Percentiles rank a stretch among this genome's conserved stretches.
Evolutionary conservation across 92 coral and sea anemone genomes (phyloP).

Genomic region (Phenganax stokvisi): DNA sequence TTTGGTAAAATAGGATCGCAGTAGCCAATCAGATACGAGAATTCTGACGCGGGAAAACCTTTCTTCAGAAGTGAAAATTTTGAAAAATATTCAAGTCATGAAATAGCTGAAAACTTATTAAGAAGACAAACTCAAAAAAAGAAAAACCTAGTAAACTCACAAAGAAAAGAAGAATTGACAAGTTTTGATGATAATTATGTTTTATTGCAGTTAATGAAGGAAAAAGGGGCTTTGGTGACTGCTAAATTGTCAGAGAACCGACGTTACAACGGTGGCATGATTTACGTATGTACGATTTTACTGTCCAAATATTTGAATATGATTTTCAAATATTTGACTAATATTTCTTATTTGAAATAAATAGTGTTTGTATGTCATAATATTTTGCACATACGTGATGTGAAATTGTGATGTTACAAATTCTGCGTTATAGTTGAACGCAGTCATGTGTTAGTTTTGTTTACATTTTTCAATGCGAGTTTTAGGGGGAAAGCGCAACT

Average conservation of each 20-base stretch:
- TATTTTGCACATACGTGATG: not conserved
- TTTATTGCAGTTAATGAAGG: too few relatives aligned
- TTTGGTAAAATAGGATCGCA: not conserved
- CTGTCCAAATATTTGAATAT: not conserved
- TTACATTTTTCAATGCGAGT: not conserved
- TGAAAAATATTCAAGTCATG: not conserved
- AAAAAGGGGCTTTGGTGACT: too few relatives aligned
- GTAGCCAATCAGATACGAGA: not conserved
- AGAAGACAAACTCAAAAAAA: not conserved
- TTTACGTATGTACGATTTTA: not conserved
- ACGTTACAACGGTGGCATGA: not conserved
- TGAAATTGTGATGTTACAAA: not conserved
- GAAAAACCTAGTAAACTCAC: too few relatives aligned
- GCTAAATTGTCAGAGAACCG: too few relatives aligned
- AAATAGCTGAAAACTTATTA: not conserved
- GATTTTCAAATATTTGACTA: not conserved
- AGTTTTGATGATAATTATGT: too few relatives aligned
- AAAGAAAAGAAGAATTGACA: too few relatives aligned
- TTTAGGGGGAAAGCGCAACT: not conserved
- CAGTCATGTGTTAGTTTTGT: not conserved
- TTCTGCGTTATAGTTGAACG: not conserved
- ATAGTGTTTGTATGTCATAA: slow-evolving; percentile 1
- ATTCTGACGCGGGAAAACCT: not conserved
- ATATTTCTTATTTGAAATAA: not conserved
- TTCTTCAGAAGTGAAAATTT: not conserved